These are phyloP conservation scores for Megalonaias nervosa DNA, from an alignment of 1,140 invertebrate species.

Conservation along the genomic window DNA sequence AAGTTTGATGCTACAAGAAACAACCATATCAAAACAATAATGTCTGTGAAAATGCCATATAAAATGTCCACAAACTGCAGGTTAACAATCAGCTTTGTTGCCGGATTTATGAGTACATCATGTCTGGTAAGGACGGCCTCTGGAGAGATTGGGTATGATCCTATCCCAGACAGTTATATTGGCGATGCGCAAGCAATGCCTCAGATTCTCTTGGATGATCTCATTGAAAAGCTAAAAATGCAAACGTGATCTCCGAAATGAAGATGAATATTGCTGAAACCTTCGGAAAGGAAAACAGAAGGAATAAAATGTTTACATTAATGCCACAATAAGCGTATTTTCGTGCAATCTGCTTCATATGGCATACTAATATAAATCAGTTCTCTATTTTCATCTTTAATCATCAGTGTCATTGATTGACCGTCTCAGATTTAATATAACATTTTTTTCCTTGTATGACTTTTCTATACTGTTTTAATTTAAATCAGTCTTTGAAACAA, in stretches of 20 bases:
- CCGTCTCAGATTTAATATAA: too few species aligned
- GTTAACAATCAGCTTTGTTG: neutral
- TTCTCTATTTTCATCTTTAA: too few species aligned
- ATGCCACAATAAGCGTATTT: conserved; percentile 4
- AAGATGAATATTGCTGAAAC: neutral
- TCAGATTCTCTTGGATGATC: neutral
- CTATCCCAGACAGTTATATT: neutral
- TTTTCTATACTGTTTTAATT: too few species aligned
- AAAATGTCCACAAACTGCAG: conserved; percentile 7
- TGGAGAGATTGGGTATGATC: conserved; percentile 9
- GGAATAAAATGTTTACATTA: conserved; percentile 6
- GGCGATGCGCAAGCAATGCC: too few species aligned
- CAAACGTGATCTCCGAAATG: neutral
- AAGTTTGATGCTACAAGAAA: conserved; percentile 15
- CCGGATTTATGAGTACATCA: conserved; percentile 11
- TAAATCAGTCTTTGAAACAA: too few species aligned
- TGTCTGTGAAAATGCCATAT: conserved; percentile 3
- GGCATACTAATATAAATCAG: too few species aligned
- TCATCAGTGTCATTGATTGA: too few species aligned
- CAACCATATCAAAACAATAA: conserved; percentile 2
- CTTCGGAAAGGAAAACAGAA: neutral
- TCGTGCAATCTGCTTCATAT: too few species aligned
- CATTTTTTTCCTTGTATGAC: too few species aligned
- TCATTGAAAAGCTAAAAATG: neutral
- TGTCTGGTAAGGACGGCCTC: neutral